These are phyloP conservation scores for Labeo calbasu DNA, from an alignment of 2,797 vertebrate species.

Conservation along the genomic window DNA sequence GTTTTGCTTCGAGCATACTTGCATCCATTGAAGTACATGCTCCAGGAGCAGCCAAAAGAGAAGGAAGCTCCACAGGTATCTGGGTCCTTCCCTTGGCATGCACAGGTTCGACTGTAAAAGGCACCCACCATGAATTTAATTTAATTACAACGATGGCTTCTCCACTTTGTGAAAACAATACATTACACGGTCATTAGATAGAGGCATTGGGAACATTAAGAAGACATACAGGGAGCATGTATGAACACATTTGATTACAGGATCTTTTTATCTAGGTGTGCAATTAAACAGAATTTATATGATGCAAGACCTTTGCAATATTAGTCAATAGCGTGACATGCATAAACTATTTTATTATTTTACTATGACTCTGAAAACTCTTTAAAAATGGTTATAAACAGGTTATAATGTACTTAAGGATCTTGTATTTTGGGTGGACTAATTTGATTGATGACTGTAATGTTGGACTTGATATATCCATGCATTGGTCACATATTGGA, in stretches of 20 bases:
- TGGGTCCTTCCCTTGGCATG: conserved; percentile 92
- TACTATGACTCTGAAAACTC: background rate
- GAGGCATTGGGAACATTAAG: background rate
- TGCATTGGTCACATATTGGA: background rate
- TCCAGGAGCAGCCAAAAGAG: conserved; percentile 98
- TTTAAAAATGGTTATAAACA: background rate
- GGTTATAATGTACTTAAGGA: background rate
- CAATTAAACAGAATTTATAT: background rate
- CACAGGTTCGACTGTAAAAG: conserved; percentile 90
- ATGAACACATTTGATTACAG: background rate
- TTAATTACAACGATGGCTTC: background rate
- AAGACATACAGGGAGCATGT: background rate
- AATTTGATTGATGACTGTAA: background rate
- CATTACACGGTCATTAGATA: background rate
- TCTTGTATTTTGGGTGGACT: background rate
- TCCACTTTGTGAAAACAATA: background rate
- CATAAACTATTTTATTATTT: background rate
- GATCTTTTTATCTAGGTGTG: background rate
- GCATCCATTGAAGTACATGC: conserved; percentile 99
- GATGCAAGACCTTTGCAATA: background rate
- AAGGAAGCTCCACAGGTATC: conserved; percentile 94
- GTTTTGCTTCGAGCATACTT: conserved; percentile 96
- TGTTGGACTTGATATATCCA: background rate
- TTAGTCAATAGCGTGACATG: background rate
- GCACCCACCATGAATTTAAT: conserved; percentile 36